These are phyloP conservation scores for Heloderma charlesbogerti DNA, from an alignment of 2,113 vertebrate genomes.

Conservation along the genomic window DNA sequence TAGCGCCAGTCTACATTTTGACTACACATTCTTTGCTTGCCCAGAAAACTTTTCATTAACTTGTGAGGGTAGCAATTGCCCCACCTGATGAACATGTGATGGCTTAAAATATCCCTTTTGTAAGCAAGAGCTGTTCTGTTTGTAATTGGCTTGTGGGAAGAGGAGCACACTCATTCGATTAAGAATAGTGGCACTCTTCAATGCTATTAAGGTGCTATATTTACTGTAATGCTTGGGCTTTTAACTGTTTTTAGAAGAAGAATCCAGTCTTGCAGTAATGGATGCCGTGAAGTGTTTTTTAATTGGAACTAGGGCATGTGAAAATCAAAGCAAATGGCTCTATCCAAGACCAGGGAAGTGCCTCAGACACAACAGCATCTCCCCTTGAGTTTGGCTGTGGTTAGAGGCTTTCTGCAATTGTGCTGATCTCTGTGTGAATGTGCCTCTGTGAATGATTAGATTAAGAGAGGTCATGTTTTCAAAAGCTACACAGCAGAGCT, in stretches of 20 bases:
- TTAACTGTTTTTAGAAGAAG: slow-evolving; percentile 39
- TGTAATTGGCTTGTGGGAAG: neutral
- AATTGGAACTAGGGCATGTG: slow-evolving; percentile 36
- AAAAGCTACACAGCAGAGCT: slow-evolving; percentile 50
- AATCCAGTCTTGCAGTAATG: slow-evolving; percentile 32
- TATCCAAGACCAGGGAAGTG: slow-evolving; percentile 41
- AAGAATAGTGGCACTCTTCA: slow-evolving; percentile 47
- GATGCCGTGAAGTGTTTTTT: slow-evolving; percentile 39
- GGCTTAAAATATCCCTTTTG: slow-evolving; percentile 49
- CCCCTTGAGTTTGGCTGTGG: slow-evolving; percentile 38
- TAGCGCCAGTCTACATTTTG: slow-evolving; percentile 56
- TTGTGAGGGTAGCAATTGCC: slow-evolving; percentile 47
- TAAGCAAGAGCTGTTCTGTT: slow-evolving; percentile 34
- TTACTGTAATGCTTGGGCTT: slow-evolving; percentile 37
- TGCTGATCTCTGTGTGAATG: slow-evolving; percentile 46
- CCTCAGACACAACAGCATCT: slow-evolving; percentile 43
- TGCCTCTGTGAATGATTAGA: slow-evolving; percentile 45
- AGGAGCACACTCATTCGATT: slow-evolving; percentile 36
- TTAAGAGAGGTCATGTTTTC: slow-evolving; percentile 64
- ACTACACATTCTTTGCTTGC: slow-evolving; percentile 60
- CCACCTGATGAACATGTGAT: slow-evolving; percentile 51
- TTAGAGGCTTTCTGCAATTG: slow-evolving; percentile 53
- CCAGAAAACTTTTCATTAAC: slow-evolving; percentile 48
- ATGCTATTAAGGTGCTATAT: slow-evolving; percentile 45
- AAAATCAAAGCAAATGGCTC: slow-evolving; percentile 38